Base-by-base conservation (phyloP, 2,888 invertebrate species). In the Cephus rjabovi region DNA sequence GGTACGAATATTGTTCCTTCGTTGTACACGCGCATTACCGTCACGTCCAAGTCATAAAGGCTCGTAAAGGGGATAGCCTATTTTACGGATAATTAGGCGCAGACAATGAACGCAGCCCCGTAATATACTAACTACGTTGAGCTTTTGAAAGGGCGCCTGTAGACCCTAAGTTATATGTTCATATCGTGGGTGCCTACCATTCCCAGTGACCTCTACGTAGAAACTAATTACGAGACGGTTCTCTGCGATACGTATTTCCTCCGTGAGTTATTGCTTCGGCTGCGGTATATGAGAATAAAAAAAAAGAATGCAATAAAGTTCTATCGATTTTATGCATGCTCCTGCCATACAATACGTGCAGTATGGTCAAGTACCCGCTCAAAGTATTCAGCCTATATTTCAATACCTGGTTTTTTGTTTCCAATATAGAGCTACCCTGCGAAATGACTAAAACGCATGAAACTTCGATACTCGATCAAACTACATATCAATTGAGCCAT, bases 51-150 rank as follows among this genome's bases (percentile, higher is more conserved):
- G 78, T 79, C 81, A 82, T 81, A 77, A 80, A 77, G 75, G 80
- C 70, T 31, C 70, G 69, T 71, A 73, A 81, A 81, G 78, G 73
- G 80, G 80, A 80, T 78, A 70, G 76, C 73, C 81, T 80, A 77
- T 82, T 83, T 84, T 80, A 80, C 81, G 80, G 81, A 78, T 85
- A 85, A 85, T 85, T 85, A 84, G 80, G 74, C 76, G 69, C 34
- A 75, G 79, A 80, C 81, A 82, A 79, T 79, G 75, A 75, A 79
- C 33, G 35, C 70, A 34, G 77, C 76, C 76, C 34, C 34, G 56
- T 75, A 79, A 77, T 74, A 74, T 76, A 71, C 71, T 33, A 33
- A 30, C 71, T 31, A 15, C 33, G 71, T 71, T 12, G 12, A 33
- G 71, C 71, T 71, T 71, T 71, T 71, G 71, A 71, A 71, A 33